Evolutionary conservation across 2,888 invertebrate species (phyloP).

Genomic region (Pachliopta kotzebuea): DNA sequence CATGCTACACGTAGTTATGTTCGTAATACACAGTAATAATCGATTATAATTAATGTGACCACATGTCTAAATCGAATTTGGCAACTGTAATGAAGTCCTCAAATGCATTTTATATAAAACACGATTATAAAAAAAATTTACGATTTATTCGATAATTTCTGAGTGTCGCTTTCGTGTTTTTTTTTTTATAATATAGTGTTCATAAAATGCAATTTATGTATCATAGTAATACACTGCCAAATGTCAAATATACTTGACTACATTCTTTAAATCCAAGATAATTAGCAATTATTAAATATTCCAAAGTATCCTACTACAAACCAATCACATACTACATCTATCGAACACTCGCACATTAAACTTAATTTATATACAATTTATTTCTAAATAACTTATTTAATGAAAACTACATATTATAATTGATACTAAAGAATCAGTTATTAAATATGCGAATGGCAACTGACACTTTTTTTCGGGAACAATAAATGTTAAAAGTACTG

Average conservation of each 20-base stretch:
- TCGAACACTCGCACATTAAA: constrained; percentile 78
- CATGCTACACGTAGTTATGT: constrained; percentile 64
- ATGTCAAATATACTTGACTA: constrained; percentile 25
- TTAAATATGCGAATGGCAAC: constrained; percentile 62
- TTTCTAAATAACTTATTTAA: constrained; percentile 65
- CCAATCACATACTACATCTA: constrained; percentile 75
- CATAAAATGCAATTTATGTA: constrained; percentile 5
- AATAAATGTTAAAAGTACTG: constrained; percentile 2
- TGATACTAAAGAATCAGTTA: constrained; percentile 52
- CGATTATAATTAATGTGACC: constrained; percentile 66
- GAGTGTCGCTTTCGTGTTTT: constrained; percentile 14
- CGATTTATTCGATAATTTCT: constrained; percentile 25
- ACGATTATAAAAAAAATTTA: constrained; percentile 41
- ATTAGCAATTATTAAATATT: constrained; percentile 34
- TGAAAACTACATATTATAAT: constrained; percentile 54
- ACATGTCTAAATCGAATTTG: constrained; percentile 71
- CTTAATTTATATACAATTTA: constrained; percentile 78
- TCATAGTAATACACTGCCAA: constrained; percentile 18
- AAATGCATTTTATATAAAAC: constrained; percentile 39
- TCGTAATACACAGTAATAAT: constrained; percentile 63
- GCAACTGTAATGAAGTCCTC: constrained; percentile 74
- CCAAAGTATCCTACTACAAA: constrained; percentile 57
- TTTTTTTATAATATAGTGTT: constrained; percentile 21
- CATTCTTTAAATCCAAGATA: constrained; percentile 28
- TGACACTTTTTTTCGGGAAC: constrained; percentile 42